phyloP scores from a whole-genome alignment of 2,888 invertebrate species.

The Hyposoter dolosus region DNA sequence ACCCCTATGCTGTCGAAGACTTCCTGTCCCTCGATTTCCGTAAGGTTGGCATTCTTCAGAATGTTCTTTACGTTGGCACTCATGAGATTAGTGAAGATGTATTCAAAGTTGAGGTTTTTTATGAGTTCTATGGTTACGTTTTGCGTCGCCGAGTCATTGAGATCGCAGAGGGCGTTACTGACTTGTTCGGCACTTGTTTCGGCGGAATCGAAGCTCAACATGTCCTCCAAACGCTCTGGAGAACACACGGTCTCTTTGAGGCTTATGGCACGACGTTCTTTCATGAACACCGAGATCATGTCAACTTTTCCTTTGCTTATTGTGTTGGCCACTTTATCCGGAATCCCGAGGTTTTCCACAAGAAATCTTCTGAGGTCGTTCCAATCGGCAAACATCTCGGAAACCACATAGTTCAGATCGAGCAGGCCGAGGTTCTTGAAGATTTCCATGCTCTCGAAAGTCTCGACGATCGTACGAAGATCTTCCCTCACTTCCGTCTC shows the following conservation, averaged over 20 bases:
- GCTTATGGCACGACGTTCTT: slow-evolving; percentile 76
- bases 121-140: slow-evolving; percentile 84
- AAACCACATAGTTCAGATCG: slow-evolving; percentile 84
- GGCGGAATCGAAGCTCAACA: slow-evolving; percentile 76
- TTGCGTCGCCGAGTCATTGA: slow-evolving; percentile 84
- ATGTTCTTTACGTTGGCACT: slow-evolving; percentile 85
- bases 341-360: slow-evolving; percentile 75
- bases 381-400: slow-evolving; percentile 82
- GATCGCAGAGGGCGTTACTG: slow-evolving; percentile 85
- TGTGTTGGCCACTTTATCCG: slow-evolving; percentile 73
- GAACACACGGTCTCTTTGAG: slow-evolving; percentile 81
- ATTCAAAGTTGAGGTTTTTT: slow-evolving; percentile 84
- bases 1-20: slow-evolving; percentile 84
- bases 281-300: slow-evolving; percentile 80
- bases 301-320: slow-evolving; percentile 79
- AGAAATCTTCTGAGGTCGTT: slow-evolving; percentile 77
- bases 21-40: slow-evolving; percentile 84
- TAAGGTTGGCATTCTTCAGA: slow-evolving; percentile 85
- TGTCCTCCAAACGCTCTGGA: slow-evolving; percentile 77
- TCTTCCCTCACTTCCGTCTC: slow-evolving; percentile 83
- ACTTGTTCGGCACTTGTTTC: slow-evolving; percentile 79
- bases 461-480: slow-evolving; percentile 83
- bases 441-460: slow-evolving; percentile 84
- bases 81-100: slow-evolving; percentile 83
- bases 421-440: slow-evolving; percentile 85